Percentiles rank a stretch among this genome's conserved stretches.
These are phyloP conservation scores for Neodontobutis hainanensis DNA, from an alignment of 2,113 vertebrate genomes.

Conservation along the genomic window DNA sequence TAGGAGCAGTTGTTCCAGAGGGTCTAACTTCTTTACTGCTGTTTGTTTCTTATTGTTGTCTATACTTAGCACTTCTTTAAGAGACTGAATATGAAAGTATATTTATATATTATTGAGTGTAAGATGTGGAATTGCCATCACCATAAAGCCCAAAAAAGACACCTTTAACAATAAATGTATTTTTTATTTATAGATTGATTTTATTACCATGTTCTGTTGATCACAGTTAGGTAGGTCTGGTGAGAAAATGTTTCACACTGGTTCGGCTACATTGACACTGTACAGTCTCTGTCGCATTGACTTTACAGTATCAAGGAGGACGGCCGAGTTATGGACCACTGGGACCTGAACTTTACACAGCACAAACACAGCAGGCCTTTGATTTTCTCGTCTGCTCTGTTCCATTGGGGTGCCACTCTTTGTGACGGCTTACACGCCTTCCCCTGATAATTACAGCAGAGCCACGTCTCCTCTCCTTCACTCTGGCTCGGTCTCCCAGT, in stretches of 20 bases:
- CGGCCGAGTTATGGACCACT: conserved; percentile 33
- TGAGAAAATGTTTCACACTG: conserved; percentile 24
- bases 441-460: conserved; percentile 34
- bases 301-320: conserved; percentile 60
- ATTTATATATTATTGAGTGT: too few species aligned
- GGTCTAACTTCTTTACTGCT: too few species aligned
- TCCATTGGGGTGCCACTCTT: conserved; percentile 38
- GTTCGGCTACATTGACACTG: conserved; percentile 51
- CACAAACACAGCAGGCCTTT: conserved; percentile 25
- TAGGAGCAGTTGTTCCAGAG: too few species aligned
- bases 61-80: too few species aligned
- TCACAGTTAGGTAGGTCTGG: conserved; percentile 14
- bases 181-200: too few species aligned
- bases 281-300: conserved; percentile 61
- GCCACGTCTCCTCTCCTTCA: conserved; percentile 31
- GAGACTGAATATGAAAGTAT: too few species aligned
- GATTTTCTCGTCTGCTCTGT: conserved; percentile 32
- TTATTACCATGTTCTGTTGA: background rate
- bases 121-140: too few species aligned
- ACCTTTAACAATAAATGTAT: too few species aligned
- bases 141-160: too few species aligned
- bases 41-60: too few species aligned
- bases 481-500: conserved; percentile 25
- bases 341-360: conserved; percentile 56
- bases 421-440: conserved; percentile 36